Evolutionary conservation across 1,140 invertebrate species (phyloP), one percentile per base, ranked within the genome.

Genomic region (Nasonia vitripennis): DNA sequence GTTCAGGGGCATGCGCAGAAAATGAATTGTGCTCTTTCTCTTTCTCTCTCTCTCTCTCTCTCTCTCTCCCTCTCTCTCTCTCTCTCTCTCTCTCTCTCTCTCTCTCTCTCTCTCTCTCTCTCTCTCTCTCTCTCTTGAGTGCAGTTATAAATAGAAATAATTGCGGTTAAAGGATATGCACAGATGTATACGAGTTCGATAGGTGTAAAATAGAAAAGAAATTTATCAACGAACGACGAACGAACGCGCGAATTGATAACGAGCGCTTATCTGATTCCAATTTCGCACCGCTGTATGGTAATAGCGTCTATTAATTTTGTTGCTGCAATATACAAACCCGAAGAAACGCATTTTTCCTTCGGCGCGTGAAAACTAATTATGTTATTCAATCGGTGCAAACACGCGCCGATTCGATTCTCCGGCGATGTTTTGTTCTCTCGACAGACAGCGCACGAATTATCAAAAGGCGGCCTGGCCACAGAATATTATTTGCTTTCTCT

Each of bases 351-450:
- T 23, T 73, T 31, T 3, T 27, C 71, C 17, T n/a, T 34, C 4
- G 10, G 9, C 14, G n/a, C 9, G 23, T 34, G 41, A 83, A 78
- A 83, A 75, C 11, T 55, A 79, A 84, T 84, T 73, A 45, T 45
- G 11, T n/a, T 37, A 71, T n/a, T 62, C 45, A 23, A n/a, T 9
- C 34, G 9, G n/a, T 27, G 14, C 34, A 71, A 45, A 51, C 70
- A 27, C 20, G 70, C 17, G 34, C 0, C 4, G 6, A 77, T 68
- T 67, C 41, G 23, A 81, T 51, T 73, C 20, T 10, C n/a, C 23
- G 2, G 67, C 31, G 2, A 17, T n/a, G 79, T 74, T 75, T 73
- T 20, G 71, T 77, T 77, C 73, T 27, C 23, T 48, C 55, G 55
- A 62, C 55, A 6, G 20, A 45, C 41, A 62, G 20, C 55, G 6